Evolutionary conservation across 2,888 invertebrate genomes (phyloP), one percentile per base, ranked within the genome.

Genomic region (Hypselothyrea guttata): DNA sequence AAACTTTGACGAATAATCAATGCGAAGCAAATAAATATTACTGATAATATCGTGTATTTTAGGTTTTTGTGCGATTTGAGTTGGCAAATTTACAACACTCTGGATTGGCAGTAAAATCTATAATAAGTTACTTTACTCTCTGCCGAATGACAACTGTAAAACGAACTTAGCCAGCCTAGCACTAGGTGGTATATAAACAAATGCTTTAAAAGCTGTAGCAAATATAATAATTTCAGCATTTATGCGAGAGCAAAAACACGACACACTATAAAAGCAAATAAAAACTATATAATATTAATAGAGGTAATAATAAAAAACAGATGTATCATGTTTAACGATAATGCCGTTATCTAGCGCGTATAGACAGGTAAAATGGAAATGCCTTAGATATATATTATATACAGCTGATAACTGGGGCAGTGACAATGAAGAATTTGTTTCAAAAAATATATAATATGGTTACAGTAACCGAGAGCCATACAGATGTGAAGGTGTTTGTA

Each of bases 301-400:
- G 22, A 5, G 22, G 22, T 5, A 5, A n/a, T n/a, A n/a, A n/a
- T n/a, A 22, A 22, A 22, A 22, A 78, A 75, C 55, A 75, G 72
- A 83, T 85, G 63, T 83, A 71, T 78, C 86, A 79, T 75, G 56
- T 81, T 78, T 56, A 64, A 38, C 34, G 67, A 82, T 78, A 84
- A 82, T 62, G 67, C 66, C 48, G 49, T 85, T 78, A 78, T 85
- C 77, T 64, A 40, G 7, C n/a, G 12, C 22, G 44, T n/a, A 61
- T 63, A 71, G 63, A 79, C 84, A 83, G 64, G 51, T 58, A 54
- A 22, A 64, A 57, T 45, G 42, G 47, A 52, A 63, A 55, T 56
- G 51, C 34, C 48, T 59, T 40, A 62, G 55, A 69, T 63, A 54
- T 12, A 49, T 16, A 13, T 13, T 13, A n/a, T 8, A n/a, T 34